These are phyloP conservation scores for Anhinga rufa DNA, from an alignment of 2,113 vertebrate species.

Conservation along the genomic window DNA sequence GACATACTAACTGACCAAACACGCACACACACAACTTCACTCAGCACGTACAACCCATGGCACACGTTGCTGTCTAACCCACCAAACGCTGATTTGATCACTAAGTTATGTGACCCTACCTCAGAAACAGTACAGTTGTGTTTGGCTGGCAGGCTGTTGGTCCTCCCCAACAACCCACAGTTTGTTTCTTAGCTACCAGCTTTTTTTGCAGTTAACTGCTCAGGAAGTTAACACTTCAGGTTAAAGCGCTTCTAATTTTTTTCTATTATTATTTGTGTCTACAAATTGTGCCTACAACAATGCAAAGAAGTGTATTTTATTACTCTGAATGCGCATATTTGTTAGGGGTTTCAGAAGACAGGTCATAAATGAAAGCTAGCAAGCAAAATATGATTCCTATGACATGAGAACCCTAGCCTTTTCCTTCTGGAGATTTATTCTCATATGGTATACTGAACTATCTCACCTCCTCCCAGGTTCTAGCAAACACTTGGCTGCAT, in stretches of 20 bases:
- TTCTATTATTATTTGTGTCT: neutral
- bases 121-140: neutral
- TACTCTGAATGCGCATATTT: neutral
- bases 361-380: neutral
- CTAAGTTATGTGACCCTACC: fast-evolving
- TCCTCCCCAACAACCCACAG: neutral
- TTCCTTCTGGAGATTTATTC: neutral
- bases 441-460: fast-evolving
- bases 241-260: neutral
- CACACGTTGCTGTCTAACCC: fast-evolving
- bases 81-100: fast-evolving
- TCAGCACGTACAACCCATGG: fast-evolving
- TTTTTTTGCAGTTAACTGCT: neutral
- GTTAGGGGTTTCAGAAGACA: neutral
- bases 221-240: neutral
- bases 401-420: neutral
- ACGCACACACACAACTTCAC: fast-evolving
- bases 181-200: neutral
- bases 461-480: neutral
- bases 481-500: neutral
- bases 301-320: neutral
- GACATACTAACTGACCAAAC: neutral
- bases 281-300: neutral
- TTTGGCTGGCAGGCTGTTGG: neutral
- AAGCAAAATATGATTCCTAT: neutral